phyloP scores from a whole-genome alignment of 1,140 invertebrate species.

The Pemphigus obesinymphae region DNA sequence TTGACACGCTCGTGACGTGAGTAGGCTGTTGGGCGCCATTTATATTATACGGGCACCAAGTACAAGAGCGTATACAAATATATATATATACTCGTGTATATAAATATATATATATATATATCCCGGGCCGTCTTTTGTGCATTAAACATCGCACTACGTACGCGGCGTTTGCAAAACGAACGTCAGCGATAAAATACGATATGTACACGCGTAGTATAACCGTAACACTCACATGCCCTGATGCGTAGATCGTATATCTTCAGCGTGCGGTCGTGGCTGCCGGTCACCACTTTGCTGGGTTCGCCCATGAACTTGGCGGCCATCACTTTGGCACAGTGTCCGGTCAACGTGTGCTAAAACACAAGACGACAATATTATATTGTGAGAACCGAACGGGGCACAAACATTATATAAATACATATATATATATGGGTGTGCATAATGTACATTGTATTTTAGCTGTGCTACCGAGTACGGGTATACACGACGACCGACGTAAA shows the following conservation, averaged over 20 bases:
- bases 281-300: slow-evolving; percentile 82
- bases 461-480: too few species aligned
- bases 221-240: slow-evolving; percentile 75
- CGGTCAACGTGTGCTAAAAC: slow-evolving; percentile 87
- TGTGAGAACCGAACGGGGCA: neutral
- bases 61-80: neutral
- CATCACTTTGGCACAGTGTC: slow-evolving; percentile 92
- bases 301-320: slow-evolving; percentile 89
- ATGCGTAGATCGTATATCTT: slow-evolving; percentile 95
- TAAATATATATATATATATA: too few species aligned
- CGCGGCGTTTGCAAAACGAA: too few species aligned
- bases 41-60: neutral
- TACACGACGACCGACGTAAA: neutral
- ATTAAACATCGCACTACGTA: neutral
- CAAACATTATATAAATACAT: too few species aligned
- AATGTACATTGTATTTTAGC: too few species aligned
- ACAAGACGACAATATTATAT: neutral
- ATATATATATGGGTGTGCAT: too few species aligned
- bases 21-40: too few species aligned
- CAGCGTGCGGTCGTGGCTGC: slow-evolving; percentile 90
- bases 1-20: too few species aligned
- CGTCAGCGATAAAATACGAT: neutral
- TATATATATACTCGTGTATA: neutral
- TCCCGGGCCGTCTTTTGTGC: too few species aligned
- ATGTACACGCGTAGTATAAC: neutral